A percentile compares a stretch with the other conserved stretches of the same genome.
phyloP scores from a whole-genome alignment of 2,797 vertebrate genomes.

The Enteromius mattozi region DNA sequence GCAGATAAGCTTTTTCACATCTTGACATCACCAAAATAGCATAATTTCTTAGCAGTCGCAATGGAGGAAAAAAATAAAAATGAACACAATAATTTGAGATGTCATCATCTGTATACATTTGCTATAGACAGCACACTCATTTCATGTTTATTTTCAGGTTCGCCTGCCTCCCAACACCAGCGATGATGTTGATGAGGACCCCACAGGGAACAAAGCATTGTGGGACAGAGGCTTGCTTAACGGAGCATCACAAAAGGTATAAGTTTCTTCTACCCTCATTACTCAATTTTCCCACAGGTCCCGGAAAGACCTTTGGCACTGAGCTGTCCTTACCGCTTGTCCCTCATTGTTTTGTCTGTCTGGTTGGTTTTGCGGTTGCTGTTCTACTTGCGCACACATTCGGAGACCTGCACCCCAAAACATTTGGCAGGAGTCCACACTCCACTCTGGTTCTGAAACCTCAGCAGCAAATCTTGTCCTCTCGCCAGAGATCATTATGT shows the following conservation, averaged over 20 bases:
- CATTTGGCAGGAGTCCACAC: conserved; percentile 22
- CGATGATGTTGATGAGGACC: conserved; percentile 97
- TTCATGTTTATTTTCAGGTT: conserved; percentile 76
- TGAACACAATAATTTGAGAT: neutral
- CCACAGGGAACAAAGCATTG: conserved; percentile 98
- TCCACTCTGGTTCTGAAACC: conserved; percentile 50
- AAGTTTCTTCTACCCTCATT: neutral
- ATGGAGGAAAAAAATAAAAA: neutral
- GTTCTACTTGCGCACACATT: conserved; percentile 43
- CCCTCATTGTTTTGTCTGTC: conserved; percentile 53
- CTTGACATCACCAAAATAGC: neutral
- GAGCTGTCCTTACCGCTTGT: conserved; percentile 24
- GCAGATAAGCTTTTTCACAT: neutral
- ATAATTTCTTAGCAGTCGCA: neutral
- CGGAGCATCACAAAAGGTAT: conserved; percentile 97
- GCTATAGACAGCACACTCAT: neutral
- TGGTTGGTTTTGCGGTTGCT: conserved; percentile 48
- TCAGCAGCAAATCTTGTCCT: conserved; percentile 46
- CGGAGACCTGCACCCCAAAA: conserved; percentile 44
- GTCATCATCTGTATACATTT: conserved; percentile 5
- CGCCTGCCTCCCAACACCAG: conserved; percentile 96
- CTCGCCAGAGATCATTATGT: conserved; percentile 52
- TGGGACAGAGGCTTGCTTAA: conserved; percentile 98
- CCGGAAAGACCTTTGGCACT: conserved; percentile 21
- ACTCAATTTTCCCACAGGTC: conserved; percentile 5